Percentiles rank a stretch among this genome's conserved stretches.
Evolutionary conservation across 2,797 vertebrate species (phyloP).

Genomic region (Lerista edwardsae): DNA sequence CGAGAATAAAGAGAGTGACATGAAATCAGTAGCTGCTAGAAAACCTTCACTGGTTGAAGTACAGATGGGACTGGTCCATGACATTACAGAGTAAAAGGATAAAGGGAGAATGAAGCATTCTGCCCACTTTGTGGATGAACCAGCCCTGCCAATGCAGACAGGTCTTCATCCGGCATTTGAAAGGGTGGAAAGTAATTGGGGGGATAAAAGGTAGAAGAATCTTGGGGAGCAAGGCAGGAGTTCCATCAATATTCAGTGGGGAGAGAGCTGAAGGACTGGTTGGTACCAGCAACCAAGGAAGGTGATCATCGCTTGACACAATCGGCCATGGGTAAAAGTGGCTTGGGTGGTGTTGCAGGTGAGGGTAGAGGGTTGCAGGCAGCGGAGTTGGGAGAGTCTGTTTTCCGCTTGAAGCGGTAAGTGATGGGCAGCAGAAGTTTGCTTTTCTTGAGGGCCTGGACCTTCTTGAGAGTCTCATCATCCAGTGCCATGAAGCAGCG

Average conservation of each 20-base stretch:
- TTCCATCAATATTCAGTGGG: not conserved
- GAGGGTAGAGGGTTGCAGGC: conserved; percentile 1
- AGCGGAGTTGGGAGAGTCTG: not conserved
- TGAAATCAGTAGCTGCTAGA: not conserved
- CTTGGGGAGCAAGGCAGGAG: not conserved
- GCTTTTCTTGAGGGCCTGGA: conserved; percentile 91
- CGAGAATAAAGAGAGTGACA: not conserved
- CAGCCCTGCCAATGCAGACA: not conserved
- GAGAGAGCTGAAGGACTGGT: not conserved
- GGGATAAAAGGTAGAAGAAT: not conserved
- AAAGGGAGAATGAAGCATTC: not conserved
- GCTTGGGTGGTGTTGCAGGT: not conserved
- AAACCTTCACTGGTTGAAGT: not conserved
- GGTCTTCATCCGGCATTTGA: not conserved
- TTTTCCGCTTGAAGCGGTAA: conserved; percentile 89
- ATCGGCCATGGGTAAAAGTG: conserved; percentile 3
- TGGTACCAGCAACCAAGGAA: not conserved
- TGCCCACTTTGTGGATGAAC: not conserved
- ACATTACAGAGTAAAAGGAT: not conserved
- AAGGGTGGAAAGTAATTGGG: not conserved
- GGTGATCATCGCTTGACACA: conserved; percentile 14
- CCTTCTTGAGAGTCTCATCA: conserved; percentile 88
- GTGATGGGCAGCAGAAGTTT: conserved; percentile 92
- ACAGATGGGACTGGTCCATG: not conserved
- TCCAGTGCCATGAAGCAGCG: conserved; percentile 90